phyloP scores from a whole-genome alignment of 2,888 invertebrate species.

The Pheosia gnoma region DNA sequence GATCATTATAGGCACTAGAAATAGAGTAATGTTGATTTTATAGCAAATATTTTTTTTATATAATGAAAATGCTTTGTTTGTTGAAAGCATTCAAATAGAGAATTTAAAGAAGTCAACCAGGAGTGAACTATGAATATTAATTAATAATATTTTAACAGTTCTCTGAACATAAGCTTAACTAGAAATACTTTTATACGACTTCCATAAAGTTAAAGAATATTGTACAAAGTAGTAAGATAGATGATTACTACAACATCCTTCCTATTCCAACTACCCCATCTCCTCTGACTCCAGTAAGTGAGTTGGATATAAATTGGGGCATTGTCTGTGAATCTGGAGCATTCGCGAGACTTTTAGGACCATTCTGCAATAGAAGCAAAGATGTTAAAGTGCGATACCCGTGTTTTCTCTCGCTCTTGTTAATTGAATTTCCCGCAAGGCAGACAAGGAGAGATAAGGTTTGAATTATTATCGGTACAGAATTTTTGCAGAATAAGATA shows the following conservation, averaged over 20 bases:
- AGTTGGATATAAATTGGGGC: conserved; percentile 84
- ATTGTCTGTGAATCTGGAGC: conserved; percentile 83
- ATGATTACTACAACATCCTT: conserved; percentile 51
- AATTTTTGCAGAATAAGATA: conserved; percentile 69
- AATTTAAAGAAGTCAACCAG: no score
- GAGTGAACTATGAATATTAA: no score
- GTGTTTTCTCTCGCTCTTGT: conserved; percentile 44
- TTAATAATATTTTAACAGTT: no score
- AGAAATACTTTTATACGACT: neutral
- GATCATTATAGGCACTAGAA: neutral
- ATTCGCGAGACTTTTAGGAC: conserved; percentile 68
- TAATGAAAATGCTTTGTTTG: no score
- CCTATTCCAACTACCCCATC: conserved; percentile 61
- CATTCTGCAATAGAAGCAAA: conserved; percentile 69
- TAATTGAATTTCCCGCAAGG: conserved; percentile 33
- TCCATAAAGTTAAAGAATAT: neutral
- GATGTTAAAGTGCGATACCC: conserved; percentile 45
- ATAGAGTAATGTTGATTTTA: neutral
- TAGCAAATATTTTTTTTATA: neutral
- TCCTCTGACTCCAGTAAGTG: conserved; percentile 77
- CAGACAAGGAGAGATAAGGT: conserved; percentile 54
- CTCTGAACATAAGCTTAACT: neutral
- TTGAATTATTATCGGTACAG: conserved; percentile 63
- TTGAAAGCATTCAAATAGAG: no score
- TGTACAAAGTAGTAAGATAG: neutral